These are phyloP conservation scores for Oligia fasciuncula DNA, from an alignment of 2,888 invertebrate species.

Conservation along the genomic window DNA sequence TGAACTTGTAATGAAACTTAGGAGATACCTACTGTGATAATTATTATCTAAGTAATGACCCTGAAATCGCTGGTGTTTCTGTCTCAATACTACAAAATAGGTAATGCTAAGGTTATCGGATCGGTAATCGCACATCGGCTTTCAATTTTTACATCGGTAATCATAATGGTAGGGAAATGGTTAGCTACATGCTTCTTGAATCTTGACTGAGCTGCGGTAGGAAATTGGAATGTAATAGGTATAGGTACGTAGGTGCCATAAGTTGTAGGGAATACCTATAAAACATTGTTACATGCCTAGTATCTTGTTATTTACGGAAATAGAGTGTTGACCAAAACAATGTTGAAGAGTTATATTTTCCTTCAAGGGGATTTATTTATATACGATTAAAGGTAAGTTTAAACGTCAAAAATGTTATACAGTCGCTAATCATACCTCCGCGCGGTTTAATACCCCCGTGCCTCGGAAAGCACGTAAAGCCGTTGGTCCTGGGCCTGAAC, in stretches of 20 bases:
- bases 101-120: conserved; percentile 7
- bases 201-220: neutral
- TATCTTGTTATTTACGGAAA: neutral
- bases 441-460: too few relatives aligned
- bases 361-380: too few relatives aligned
- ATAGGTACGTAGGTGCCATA: neutral
- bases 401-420: too few relatives aligned
- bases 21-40: too few relatives aligned
- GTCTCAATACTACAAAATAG: conserved; percentile 6
- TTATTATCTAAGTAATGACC: too few relatives aligned
- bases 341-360: neutral
- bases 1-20: neutral
- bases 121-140: neutral
- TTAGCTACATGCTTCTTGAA: neutral
- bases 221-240: neutral
- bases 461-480: too few relatives aligned
- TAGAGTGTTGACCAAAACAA: neutral
- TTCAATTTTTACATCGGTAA: neutral
- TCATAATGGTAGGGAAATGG: neutral
- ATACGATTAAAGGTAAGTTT: too few relatives aligned
- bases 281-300: neutral
- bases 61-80: neutral
- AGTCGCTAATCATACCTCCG: too few relatives aligned
- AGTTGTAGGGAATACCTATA: neutral
- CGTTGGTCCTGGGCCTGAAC: too few relatives aligned